Base-by-base conservation (phyloP, 64 coral and sea anemone species). In the Pachyseris speciosa region DNA sequence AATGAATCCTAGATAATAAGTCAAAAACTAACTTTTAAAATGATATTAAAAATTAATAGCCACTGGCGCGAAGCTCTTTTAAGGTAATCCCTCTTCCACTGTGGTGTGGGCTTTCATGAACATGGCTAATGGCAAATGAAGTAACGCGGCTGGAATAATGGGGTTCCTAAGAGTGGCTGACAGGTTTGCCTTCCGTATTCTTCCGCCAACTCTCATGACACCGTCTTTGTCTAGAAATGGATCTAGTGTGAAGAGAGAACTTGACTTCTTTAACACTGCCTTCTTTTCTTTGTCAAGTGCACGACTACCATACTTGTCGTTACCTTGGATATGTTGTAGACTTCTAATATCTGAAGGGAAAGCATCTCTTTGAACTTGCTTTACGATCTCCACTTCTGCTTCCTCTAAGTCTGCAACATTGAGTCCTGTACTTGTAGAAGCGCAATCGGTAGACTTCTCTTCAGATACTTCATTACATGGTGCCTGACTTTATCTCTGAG, bases 221-320 rank as follows among this genome's bases (percentile, higher is more conserved):
- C 88, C 61, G 15, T 61, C 37, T 11, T 30, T 37, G 37, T 90
- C 88, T 29, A 90, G 38, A 37, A 70, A 47, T 9, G 76, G 74
- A 50, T 90, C 75, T 27, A 90, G 55, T 5, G 32, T 55, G 67
- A 42, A 22, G 8, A 90, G 76, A 16, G 74, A 42, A 67, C 81
- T 84, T 65, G 37, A 28, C 37, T 74, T 85, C 69, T 67, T 92
- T 27, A 85, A 44, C 34, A 39, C 20, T 7, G 80, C 70, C n/a
- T 92, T 92, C 80, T 85, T 92, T 48, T 60, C 68, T 42, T 83
- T 74, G 48, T 84, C 79, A 33, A 32, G 17, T 63, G 64, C 67
- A 27, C 80, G 67, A 33, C 55, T 75, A 42, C 36, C 28, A 16
- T 72, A 75, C 22, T 45, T 74, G 25, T 16, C n/a, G 5, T 64